Evolutionary conservation across 2,797 vertebrate species (phyloP).

Genomic region (Anniella stebbinsi): DNA sequence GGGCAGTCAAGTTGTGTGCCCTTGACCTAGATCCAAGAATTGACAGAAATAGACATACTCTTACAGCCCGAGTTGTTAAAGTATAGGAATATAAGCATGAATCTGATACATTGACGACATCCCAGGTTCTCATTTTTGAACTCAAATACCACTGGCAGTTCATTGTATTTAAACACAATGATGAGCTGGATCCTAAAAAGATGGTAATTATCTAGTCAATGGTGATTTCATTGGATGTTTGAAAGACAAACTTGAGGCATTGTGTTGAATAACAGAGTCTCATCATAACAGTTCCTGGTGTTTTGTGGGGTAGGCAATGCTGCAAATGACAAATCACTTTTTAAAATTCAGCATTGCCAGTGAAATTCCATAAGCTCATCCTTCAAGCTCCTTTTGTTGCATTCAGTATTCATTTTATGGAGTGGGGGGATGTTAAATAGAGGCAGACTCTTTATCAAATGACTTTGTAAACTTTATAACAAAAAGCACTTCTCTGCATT

Average conservation of each 20-base stretch:
- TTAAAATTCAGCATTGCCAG: slow-evolving; percentile 9
- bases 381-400: slow-evolving; percentile 23
- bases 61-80: background rate
- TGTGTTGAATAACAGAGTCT: slow-evolving; percentile 33
- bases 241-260: slow-evolving; percentile 30
- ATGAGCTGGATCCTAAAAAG: slow-evolving; percentile 24
- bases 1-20: no score
- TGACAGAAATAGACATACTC: background rate
- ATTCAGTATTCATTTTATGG: slow-evolving; percentile 9
- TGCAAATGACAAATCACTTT: slow-evolving; percentile 37
- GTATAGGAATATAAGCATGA: background rate
- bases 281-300: background rate
- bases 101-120: background rate
- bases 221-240: slow-evolving; percentile 38
- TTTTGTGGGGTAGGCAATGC: slow-evolving; percentile 34
- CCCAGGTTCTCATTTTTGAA: background rate
- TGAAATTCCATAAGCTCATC: background rate
- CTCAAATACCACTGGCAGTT: background rate
- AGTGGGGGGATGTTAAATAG: background rate
- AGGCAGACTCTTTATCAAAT: background rate
- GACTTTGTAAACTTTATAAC: background rate
- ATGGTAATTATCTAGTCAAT: slow-evolving; percentile 1
- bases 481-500: background rate
- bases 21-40: no score
- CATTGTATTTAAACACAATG: slow-evolving; percentile 12